Evolutionary conservation across 2,113 vertebrate genomes (phyloP), one percentile per base, ranked within the genome.

Genomic region (Ptyas mucosa): DNA sequence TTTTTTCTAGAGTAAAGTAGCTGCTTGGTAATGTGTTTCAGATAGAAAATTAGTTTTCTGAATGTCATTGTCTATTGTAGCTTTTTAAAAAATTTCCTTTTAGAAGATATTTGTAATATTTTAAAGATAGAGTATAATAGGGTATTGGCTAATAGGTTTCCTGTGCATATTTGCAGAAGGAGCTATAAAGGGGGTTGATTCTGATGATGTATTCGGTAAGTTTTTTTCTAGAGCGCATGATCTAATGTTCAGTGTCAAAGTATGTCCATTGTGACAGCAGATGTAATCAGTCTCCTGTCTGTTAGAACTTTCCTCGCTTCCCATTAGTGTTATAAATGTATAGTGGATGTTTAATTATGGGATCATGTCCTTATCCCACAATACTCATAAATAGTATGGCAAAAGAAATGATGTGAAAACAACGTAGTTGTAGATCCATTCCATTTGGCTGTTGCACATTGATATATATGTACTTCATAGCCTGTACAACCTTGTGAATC

Each of bases 111-210:
- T 15, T 55, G 54, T 39, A 52, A 49, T 26, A 1, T 55, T 93
- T 86, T 43, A 5, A 86, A 91, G 86, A 58, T 85, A 39, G 39
- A 8, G 43, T 39, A 26, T 90, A 95, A 1, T 8, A 11, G 34
- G 18, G 55, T 53, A 8, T 43, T 34, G 90, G 58, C 43, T 53
- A 91, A 86, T 51, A 86, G 11, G 86, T 57, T 92, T 11, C 49
- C 10, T 43, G 0, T 88, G 85, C 26, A 55, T 91, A 34, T 94
- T 96, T 94, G 89, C 93, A 91, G 95, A 94, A 90, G 85, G 93
- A 39, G 88, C 53, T 94, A 0, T 93, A 49, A 95, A 92, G 55
- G 54, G 90, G 21, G 75, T 64, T 51, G n/a, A 90, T 87, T 88
- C 91, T 46, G 88, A 85, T 0, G 0, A 90, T 69, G 61, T 95